Base-by-base conservation (phyloP, 2,888 invertebrate genomes). In the Cepaea hortensis region DNA sequence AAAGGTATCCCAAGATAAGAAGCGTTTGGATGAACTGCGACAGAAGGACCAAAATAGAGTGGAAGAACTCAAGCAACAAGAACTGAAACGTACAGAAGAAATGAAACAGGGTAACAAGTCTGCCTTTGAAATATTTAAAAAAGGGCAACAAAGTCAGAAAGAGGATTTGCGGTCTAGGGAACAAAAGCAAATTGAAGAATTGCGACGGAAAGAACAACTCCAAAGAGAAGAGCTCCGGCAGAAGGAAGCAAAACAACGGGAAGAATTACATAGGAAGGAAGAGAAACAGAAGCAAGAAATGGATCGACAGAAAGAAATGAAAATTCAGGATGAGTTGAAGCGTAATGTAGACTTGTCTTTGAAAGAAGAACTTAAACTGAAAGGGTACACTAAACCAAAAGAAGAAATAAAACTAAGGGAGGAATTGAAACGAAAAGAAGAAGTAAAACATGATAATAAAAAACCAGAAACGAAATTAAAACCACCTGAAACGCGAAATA, bases 11-110 rank as follows among this genome's bases (percentile, higher is more conserved):
- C 20, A 50, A n/a, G 50, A 50, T 4, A 76, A 76, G 35, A 76
- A 76, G 35, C 48, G 76, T 48, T 18, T 76, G 6, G 81, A 81
- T 46, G 68, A 68, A 20, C 5, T 48, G 13, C 65, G 46, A 68
- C 46, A 23, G 5, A n/a, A 61, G 23, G 80, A 80, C 35, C 65
- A 80, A 23, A 62, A 61, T 46, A 9, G 46, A 65, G 46, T 6
- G 23, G 68, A 35, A 13, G 84, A 65, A 15, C 48, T 77, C 65
- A 84, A 75, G 65, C 35, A 77, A 9, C 62, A 75, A 50, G 84
- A 84, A 2, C 20, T 23, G 68, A 84, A 84, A n/a, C 84, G 55
- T n/a, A 4, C 62, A n/a, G 65, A 65, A 35, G 84, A 76, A n/a
- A 3, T 84, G n/a, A 77, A 61, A 61, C 55, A 77, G 77, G 9